Evolutionary conservation across 1,140 invertebrate species (phyloP), one percentile per base, ranked within the genome.

Genomic region (Papilio glaucus): DNA sequence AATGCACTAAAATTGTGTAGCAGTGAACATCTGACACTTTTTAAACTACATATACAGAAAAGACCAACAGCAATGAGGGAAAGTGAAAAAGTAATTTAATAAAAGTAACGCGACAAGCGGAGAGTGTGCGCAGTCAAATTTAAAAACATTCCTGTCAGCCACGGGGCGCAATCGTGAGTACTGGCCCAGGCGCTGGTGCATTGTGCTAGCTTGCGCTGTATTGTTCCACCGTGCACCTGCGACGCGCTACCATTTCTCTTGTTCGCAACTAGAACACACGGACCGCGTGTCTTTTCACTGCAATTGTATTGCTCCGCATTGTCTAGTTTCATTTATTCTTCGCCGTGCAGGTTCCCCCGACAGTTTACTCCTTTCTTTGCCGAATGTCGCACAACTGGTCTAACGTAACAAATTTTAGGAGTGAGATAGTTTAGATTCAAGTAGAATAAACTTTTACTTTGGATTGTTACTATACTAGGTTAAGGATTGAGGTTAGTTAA

Each of bases 261-360:
- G 84, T 89, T 88, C 81, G 77, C 75, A 88, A 88, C 79, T 87
- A 73, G 84, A 85, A 85, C 86, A 90, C 83, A 86, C 83, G 78
- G 80, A 81, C 81, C 80, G 79, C 82, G 78, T 82, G 84, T 90
- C 88, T 91, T 91, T 90, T 89, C 87, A 85, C 79, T 86, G 83
- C 87, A 88, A 88, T 90, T 89, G 88, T 87, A 81, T 88, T 87
- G 85, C 79, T 75, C 70, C 61, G 82, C 76, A 91, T 90, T 91
- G 89, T 91, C 86, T 85, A 81, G 82, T 90, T 87, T 87, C 89
- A 89, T 89, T 91, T 91, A 91, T 88, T 89, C 85, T 75, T 69
- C 82, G 73, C 78, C 82, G 68, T 78, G 74, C 77, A 77, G 71
- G 65, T 42, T 42, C 41, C 63, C 42, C 57, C 73, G 77, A 77